A percentile compares a stretch with the other conserved stretches of the same genome.
phyloP scores from a whole-genome alignment of 2,888 invertebrate species.

The Geophilus truncorum region DNA sequence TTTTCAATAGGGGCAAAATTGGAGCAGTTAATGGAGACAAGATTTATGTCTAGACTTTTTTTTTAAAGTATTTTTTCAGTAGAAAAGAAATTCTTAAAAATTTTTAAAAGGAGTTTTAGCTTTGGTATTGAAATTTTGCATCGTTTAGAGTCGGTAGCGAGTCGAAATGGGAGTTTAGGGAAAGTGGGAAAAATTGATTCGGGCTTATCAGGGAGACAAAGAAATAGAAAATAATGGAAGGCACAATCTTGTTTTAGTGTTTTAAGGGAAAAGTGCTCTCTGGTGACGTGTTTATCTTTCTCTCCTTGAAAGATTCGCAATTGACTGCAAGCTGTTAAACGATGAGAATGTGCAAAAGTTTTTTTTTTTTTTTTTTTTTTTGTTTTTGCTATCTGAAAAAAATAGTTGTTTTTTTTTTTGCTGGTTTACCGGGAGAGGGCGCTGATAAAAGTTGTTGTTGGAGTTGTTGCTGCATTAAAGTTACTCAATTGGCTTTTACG shows the following conservation, averaged over 20 bases:
- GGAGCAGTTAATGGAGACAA: neutral
- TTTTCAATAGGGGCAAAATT: neutral
- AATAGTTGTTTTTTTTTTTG: too few relatives aligned
- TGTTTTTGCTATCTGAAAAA: too few relatives aligned
- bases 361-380: neutral
- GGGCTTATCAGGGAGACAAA: neutral
- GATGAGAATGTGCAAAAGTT: neutral
- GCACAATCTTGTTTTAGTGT: neutral
- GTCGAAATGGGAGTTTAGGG: neutral
- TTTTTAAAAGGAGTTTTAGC: too few relatives aligned
- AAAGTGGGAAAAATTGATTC: neutral
- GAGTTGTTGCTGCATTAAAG: neutral
- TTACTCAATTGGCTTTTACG: too few relatives aligned
- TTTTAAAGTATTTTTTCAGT: too few relatives aligned
- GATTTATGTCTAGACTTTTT: neutral
- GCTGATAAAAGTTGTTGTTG: neutral
- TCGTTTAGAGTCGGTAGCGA: neutral
- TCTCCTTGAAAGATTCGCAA: neutral
- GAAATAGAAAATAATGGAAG: neutral
- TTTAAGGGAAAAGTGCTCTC: neutral
- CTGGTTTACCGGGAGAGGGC: too few relatives aligned
- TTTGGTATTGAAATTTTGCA: neutral
- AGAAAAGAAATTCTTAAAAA: too few relatives aligned
- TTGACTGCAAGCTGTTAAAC: neutral
- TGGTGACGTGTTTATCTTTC: neutral